phyloP scores from a whole-genome alignment of 2,797 vertebrate species.

The Bufotes viridis region DNA sequence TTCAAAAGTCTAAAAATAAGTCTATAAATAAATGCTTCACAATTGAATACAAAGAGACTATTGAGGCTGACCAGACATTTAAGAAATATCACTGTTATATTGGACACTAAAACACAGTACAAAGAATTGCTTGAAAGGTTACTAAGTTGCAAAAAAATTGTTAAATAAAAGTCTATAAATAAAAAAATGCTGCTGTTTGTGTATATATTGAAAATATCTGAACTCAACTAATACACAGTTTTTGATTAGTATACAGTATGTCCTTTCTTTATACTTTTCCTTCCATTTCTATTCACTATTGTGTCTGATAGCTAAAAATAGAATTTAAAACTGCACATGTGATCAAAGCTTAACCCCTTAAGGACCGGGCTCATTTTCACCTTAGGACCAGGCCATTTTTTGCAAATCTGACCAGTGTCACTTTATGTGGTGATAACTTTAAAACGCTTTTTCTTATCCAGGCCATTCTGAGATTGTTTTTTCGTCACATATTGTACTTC shows the following conservation, averaged over 20 bases:
- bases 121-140: background rate
- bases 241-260: background rate
- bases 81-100: constrained; percentile 5
- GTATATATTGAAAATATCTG: background rate
- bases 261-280: background rate
- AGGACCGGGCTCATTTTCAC: no score
- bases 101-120: background rate
- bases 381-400: no score
- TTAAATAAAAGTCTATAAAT: background rate
- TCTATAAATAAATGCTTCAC: constrained; percentile 36
- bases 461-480: no score
- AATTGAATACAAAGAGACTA: constrained; percentile 33
- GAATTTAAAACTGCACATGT: no score
- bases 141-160: background rate
- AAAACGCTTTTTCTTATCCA: no score
- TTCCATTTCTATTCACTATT: background rate
- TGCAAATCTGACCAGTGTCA: no score
- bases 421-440: no score
- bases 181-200: background rate
- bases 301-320: no score
- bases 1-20: constrained; percentile 37
- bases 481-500: no score
- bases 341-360: no score
- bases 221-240: background rate
- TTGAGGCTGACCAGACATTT: constrained; percentile 28